Evolutionary conservation across 2,888 invertebrate species (phyloP), one percentile per base, ranked within the genome.

Genomic region (Metellina segmentata): DNA sequence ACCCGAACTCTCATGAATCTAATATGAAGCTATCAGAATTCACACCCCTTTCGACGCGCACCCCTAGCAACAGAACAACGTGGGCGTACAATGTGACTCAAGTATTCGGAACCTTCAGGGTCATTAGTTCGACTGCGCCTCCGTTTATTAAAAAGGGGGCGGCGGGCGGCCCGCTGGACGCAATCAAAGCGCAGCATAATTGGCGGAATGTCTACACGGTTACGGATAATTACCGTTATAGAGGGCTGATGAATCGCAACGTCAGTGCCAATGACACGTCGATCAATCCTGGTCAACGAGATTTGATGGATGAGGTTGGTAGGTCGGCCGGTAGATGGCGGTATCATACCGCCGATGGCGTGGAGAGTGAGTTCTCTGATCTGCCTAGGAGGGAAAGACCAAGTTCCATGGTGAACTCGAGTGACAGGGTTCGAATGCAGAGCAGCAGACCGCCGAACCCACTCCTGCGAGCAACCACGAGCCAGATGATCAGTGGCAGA

Each of bases 71-170:
- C 48, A 20, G 81, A n/a, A 87, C 87, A 0, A 34, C 51, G 86
- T 75, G 85, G 85, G 75, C 75, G 61, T 71, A 75, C 77, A 79
- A 82, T 51, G 87, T 91, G n/a, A 91, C 87, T 7, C 72, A 91
- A 87, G 91, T 91, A 19, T 91, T 87, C 69, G 87, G 87, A 11
- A 83, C 83, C 49, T 91, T 91, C 53, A 81, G 90, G 77, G 81
- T 90, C 13, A 85, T 90, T 71, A 75, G 82, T 48, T 82, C 90
- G 7, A 91, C 86, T 7, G 53, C 69, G n/a, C 20, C 85, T 6
- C 81, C 81, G 48, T 75, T 81, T 69, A 85, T 74, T 74, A 81
- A 79, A 81, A 90, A 85, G 69, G 34, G 20, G 13, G n/a, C 83
- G n/a, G 34, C 34, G 34, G 34, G 34, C 34, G 34, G 34, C 34